Base-by-base conservation (phyloP, 37 sponge, comb jelly and placozoan genomes). In the Cladorhizidae sp. region DNA sequence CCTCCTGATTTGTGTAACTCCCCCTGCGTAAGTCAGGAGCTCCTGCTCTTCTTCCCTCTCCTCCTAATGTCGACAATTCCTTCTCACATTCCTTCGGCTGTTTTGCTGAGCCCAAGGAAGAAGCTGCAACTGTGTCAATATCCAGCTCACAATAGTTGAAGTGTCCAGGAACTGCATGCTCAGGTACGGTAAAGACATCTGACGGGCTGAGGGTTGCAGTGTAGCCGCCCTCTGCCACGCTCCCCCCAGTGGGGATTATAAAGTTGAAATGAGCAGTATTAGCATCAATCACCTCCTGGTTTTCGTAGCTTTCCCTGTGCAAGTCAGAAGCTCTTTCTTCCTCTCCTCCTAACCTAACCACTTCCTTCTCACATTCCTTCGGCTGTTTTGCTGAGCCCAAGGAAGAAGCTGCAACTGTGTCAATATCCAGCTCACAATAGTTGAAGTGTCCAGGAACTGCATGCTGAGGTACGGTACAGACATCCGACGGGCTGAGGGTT, bases 91-190 rank as follows among this genome's bases (percentile, higher is more conserved):
- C 14, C 17, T 20, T 14, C n/a, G n/a, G n/a, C n/a, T n/a, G n/a
- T n/a, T n/a, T n/a, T n/a, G n/a, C 40, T 36, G 21, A 8, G 35
- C 7, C 69, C 20, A 8, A 9, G 40, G 38, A 20, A 21, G 38
- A 9, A n/a, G n/a, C n/a, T n/a, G n/a, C n/a, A n/a, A n/a, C n/a
- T n/a, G n/a, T n/a, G n/a, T n/a, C n/a, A n/a, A n/a, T n/a, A n/a
- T n/a, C n/a, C n/a, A n/a, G n/a, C n/a, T n/a, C n/a, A n/a, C n/a
- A n/a, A n/a, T n/a, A n/a, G n/a, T n/a, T 38, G 11, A 57, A 40
- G 14, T 20, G 58, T 8, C 75, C 75, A 75, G 75, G 75, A 3
- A 75, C 59, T n/a, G 75, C 75, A 49, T 75, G 75, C 23, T 75
- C 59, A 2, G 75, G 75, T 56, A 75, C 58, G 31, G 59, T 75